Base-by-base conservation (phyloP, 2,888 invertebrate genomes). In the Chromoteleia sp. region DNA sequence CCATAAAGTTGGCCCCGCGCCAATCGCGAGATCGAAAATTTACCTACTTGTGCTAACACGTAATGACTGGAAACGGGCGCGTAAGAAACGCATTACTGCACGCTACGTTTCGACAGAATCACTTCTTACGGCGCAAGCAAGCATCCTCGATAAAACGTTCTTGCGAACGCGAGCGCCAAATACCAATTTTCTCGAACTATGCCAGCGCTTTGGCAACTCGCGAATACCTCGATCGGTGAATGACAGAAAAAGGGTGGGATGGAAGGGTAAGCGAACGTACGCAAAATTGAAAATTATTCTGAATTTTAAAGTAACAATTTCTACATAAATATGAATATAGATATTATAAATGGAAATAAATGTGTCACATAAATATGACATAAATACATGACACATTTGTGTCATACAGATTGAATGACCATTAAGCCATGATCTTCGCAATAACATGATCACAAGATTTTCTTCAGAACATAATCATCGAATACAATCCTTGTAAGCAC, bases 41-140 rank as follows among this genome's bases (percentile, higher is more conserved):
- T 87, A 87, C 87, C 87, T 86, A 87, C 87, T 88, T 86, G 86
- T 84, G 85, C 86, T 86, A 86, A 86, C 87, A 86, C 84, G 84
- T 82, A 85, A 86, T 84, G 85, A 84, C 85, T 82, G 45, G 79
- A 54, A 61, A 75, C 70, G 77, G 45, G 30, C 61, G 76, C 76
- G 81, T 83, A 88, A 87, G 88, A 88, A 88, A 87, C 84, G 88
- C 87, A 88, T 87, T 88, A 87, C 84, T 50, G 48, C 82, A 63
- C 77, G 68, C 81, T 67, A 74, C 81, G 65, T 81, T 83, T 75
- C 63, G 79, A 84, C 76, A 58, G 82, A 81, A 84, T 83, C 82
- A 79, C 71, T 77, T 61, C 43, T 65, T 68, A 77, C 48, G 48
- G 1, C 39, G 39, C n/a, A n/a, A n/a, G 33, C 10, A 36, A 17